Evolutionary conservation across 2,888 invertebrate species (phyloP).

Genomic region (Cremastinae sp.): DNA sequence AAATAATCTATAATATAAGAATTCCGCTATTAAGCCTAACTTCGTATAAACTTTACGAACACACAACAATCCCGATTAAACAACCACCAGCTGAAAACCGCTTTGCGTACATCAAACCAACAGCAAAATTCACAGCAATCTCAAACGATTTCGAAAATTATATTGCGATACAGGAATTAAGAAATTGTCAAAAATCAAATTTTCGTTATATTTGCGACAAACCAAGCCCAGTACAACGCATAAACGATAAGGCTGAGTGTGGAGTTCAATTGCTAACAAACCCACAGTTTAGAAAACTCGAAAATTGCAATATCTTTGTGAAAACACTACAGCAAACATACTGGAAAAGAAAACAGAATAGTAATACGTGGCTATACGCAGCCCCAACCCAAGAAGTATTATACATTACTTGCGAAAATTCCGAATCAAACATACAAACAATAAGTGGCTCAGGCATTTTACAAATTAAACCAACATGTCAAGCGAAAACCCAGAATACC

Average conservation of each 20-base stretch:
- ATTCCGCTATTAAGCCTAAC: background rate
- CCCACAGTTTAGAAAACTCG: background rate
- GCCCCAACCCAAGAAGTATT: slow-evolving; percentile 12
- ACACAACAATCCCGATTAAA: background rate
- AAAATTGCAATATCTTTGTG: slow-evolving; percentile 13
- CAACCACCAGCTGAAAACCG: background rate
- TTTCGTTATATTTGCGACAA: slow-evolving; percentile 1
- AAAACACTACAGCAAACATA: slow-evolving; percentile 28
- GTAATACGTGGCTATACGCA: slow-evolving; percentile 33
- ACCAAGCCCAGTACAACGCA: background rate
- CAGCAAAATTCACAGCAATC: background rate
- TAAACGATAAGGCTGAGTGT: slow-evolving; percentile 25
- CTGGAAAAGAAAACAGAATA: background rate
- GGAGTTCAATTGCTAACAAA: slow-evolving; percentile 22
- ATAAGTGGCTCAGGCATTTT: slow-evolving; percentile 1
- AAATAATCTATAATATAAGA: slow-evolving; percentile 5
- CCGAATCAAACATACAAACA: background rate
- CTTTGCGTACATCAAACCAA: slow-evolving; percentile 2
- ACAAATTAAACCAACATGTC: background rate
- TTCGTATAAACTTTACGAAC: background rate
- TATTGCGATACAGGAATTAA: background rate
- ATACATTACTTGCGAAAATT: slow-evolving; percentile 4
- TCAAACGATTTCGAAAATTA: slow-evolving; percentile 1
- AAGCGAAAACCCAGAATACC: background rate
- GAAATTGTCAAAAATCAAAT: background rate